phyloP scores from a whole-genome alignment of 2,113 vertebrate species.

The Eurystomus gularis region DNA sequence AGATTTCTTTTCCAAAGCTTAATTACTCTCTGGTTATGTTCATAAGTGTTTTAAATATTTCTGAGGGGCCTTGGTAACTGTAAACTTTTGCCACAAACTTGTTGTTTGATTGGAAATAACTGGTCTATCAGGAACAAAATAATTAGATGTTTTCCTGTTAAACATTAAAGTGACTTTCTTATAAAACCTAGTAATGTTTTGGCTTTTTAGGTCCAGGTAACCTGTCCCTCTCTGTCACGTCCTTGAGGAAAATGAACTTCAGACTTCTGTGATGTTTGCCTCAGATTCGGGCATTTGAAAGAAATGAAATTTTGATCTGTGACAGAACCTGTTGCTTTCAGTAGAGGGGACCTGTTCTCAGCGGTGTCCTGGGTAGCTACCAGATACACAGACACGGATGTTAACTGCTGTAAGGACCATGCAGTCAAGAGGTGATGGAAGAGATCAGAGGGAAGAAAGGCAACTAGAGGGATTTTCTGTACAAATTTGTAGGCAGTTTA shows the following conservation, averaged over 20 bases:
- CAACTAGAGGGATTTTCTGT: background rate
- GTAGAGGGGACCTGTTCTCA: background rate
- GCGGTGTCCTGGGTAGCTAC: background rate
- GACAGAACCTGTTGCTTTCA: background rate
- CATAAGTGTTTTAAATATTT: constrained; percentile 9
- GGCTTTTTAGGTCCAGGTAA: background rate
- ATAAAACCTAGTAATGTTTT: background rate
- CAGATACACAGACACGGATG: background rate
- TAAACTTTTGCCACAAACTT: background rate
- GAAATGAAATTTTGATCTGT: background rate
- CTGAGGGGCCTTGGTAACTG: background rate
- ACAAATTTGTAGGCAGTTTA: background rate
- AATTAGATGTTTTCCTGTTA: background rate
- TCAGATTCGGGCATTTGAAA: background rate
- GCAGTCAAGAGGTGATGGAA: background rate
- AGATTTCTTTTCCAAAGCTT: constrained; percentile 31
- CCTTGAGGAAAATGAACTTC: background rate
- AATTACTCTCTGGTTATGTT: constrained; percentile 26
- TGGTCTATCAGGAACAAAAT: background rate
- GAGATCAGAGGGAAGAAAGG: background rate
- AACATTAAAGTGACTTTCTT: background rate
- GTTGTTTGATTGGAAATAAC: background rate
- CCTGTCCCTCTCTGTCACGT: background rate
- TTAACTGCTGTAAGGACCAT: background rate
- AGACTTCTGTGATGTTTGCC: background rate